phyloP scores from a whole-genome alignment of 2,113 vertebrate genomes.

The Dicrurus megarhynchus region DNA sequence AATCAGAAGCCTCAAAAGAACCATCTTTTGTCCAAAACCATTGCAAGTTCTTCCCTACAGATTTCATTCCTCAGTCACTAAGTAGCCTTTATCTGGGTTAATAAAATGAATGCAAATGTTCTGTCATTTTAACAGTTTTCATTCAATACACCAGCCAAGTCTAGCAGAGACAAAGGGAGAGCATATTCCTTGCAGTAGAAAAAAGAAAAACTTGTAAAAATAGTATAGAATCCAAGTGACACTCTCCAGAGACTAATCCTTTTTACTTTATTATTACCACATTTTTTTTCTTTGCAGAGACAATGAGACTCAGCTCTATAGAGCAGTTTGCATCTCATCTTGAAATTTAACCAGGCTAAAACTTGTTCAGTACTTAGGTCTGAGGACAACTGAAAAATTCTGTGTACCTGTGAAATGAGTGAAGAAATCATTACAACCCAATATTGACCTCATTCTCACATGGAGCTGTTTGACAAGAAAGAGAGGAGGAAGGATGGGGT shows the following conservation, averaged over 20 bases:
- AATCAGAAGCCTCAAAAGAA: background rate
- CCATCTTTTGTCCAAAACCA: background rate
- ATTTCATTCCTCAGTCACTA: background rate
- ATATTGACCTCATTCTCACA: slow-evolving; percentile 13
- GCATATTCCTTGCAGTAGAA: background rate
- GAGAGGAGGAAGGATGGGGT: background rate
- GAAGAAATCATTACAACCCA: slow-evolving; percentile 14
- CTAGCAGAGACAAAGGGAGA: background rate
- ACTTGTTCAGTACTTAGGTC: background rate
- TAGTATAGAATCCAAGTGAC: background rate
- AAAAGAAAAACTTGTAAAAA: background rate
- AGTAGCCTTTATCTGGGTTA: background rate
- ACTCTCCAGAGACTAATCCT: background rate
- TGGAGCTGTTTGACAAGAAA: background rate
- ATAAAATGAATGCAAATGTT: background rate
- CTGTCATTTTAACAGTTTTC: background rate
- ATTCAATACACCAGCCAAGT: background rate
- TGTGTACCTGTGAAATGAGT: slow-evolving; percentile 17
- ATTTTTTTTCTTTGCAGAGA: background rate
- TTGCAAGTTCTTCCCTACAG: background rate
- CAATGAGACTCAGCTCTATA: background rate
- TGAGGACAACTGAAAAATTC: background rate
- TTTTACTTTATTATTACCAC: background rate
- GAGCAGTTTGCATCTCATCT: background rate
- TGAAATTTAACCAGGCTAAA: background rate